Percentiles rank a stretch among this genome's conserved stretches.
Evolutionary conservation across 2,888 invertebrate genomes (phyloP).

Genomic region (Branchipolynoe longqiensis): DNA sequence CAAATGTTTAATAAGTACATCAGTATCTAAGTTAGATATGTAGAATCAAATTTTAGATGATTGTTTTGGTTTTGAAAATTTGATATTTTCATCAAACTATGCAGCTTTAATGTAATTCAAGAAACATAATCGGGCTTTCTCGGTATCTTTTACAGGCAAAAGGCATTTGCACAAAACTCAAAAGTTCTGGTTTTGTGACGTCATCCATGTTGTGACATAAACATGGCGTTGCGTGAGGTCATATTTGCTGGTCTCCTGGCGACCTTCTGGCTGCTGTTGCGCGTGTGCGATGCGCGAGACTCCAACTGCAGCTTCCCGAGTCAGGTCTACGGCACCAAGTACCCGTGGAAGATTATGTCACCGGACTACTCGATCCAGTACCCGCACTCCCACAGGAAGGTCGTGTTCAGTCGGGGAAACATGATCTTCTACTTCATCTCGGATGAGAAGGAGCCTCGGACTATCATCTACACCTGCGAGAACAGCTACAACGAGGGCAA

Average conservation of each 20-base stretch:
- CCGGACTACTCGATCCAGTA: slow-evolving; percentile 14
- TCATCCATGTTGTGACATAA: slow-evolving; percentile 36
- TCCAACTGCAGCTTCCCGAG: background rate
- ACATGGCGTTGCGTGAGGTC: slow-evolving; percentile 13
- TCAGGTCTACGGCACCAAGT: slow-evolving; percentile 30
- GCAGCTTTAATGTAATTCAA: too few relatives aligned
- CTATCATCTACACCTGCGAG: slow-evolving; percentile 30
- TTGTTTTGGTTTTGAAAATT: too few relatives aligned
- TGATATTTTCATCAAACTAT: too few relatives aligned
- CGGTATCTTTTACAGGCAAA: too few relatives aligned
- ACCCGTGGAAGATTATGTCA: slow-evolving; percentile 39
- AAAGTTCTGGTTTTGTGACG: too few relatives aligned
- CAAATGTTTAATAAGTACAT: too few relatives aligned
- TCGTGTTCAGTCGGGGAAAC: slow-evolving; percentile 1
- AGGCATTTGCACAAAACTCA: too few relatives aligned
- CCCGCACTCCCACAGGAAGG: slow-evolving; percentile 28
- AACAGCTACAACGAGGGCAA: slow-evolving; percentile 4
- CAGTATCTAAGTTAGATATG: too few relatives aligned
- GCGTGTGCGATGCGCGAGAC: background rate
- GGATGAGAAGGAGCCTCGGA: background rate
- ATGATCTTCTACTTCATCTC: slow-evolving; percentile 41
- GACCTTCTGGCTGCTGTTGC: background rate
- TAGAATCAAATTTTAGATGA: too few relatives aligned
- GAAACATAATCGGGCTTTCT: too few relatives aligned
- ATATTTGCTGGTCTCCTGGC: background rate